Evolutionary conservation across 2,113 vertebrate species (phyloP), one percentile per base, ranked within the genome.

Genomic region (Neogobius melanostomus): DNA sequence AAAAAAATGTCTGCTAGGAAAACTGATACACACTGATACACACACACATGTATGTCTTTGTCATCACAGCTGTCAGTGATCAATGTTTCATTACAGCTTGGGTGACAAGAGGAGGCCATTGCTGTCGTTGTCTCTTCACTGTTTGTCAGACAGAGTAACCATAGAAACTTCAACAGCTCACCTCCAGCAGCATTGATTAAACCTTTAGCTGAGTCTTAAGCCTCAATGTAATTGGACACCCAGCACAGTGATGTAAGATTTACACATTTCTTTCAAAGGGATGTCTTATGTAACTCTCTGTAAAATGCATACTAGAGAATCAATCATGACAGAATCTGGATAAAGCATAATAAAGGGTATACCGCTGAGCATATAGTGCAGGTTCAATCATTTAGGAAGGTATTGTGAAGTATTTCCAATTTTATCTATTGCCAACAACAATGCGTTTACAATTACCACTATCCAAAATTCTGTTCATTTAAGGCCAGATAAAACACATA

Each of bases 61-160:
- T 79, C 63, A 65, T 81, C 57, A 62, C 71, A 76, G 79, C 80
- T 70, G 71, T 74, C 79, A 74, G 60, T 69, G 65, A 91, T 92
- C 70, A 91, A 93, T 87, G 80, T 92, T 93, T 93, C 71, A 93
- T 91, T 79, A 88, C 85, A 82, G 84, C 82, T 88, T 85, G 80
- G 82, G 84, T 86, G 85, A 85, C 84, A 79, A 75, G 75, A 87
- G 70, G 71, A 83, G 81, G 74, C 76, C 47, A 69, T 36, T 43
- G 11, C 51, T 67, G n/a, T 69, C 21, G 73, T 81, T 82, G 80
- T 80, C 80, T 69, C 68, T 49, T 73, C 71, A 72, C 57, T 77
- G 71, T 77, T 72, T 88, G 80, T 84, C 72, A 68, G 69, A 65
- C 59, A 5, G 50, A 46, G 91, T 91, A 72, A 80, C 90, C 89